A percentile compares a stretch with the other conserved stretches of the same genome.
Conservation (phyloP, 1,140 invertebrate genomes). For the Ericerus pela region DNA sequence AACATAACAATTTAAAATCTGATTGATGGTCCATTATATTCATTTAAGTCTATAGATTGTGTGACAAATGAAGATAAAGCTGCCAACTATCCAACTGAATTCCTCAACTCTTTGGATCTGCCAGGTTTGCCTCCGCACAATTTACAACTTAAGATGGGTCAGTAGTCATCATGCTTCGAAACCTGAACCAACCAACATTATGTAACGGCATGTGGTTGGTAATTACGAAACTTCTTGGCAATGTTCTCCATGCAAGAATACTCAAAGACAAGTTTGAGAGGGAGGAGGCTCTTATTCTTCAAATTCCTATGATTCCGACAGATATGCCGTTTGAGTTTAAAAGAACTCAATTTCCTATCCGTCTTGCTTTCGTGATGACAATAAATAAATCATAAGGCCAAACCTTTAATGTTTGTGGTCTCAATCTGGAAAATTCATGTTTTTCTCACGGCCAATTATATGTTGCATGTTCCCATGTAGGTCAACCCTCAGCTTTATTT, state of each 20-base stretch:
- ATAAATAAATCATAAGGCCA: slow-evolving; percentile 30
- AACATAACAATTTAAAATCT: background rate
- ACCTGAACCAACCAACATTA: slow-evolving; percentile 31
- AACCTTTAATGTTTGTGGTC: slow-evolving; percentile 22
- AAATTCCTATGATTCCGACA: slow-evolving; percentile 16
- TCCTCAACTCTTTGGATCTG: slow-evolving; percentile 28
- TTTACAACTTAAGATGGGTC: slow-evolving; percentile 30
- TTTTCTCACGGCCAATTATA: slow-evolving; percentile 33
- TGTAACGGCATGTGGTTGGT: slow-evolving; percentile 31
- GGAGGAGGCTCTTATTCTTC: slow-evolving; percentile 15
- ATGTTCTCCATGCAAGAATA: slow-evolving; percentile 23
- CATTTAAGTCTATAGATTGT: slow-evolving; percentile 30
- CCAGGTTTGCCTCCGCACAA: slow-evolving; percentile 30
- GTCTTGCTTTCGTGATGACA: slow-evolving; percentile 34
- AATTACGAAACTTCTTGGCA: background rate
- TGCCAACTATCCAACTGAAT: slow-evolving; percentile 32
- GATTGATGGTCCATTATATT: background rate
- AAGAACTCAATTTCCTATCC: slow-evolving; percentile 20
- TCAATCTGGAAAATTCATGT: slow-evolving; percentile 25
- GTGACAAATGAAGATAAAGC: slow-evolving; percentile 25
- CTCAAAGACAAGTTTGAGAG: slow-evolving; percentile 12
- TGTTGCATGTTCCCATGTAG: slow-evolving; percentile 24
- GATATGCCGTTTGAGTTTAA: slow-evolving; percentile 18
- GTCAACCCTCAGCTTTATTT: slow-evolving; percentile 3
- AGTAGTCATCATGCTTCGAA: slow-evolving; percentile 33